Conservation (phyloP, 2,888 invertebrate species). For the Leucania comma region DNA sequence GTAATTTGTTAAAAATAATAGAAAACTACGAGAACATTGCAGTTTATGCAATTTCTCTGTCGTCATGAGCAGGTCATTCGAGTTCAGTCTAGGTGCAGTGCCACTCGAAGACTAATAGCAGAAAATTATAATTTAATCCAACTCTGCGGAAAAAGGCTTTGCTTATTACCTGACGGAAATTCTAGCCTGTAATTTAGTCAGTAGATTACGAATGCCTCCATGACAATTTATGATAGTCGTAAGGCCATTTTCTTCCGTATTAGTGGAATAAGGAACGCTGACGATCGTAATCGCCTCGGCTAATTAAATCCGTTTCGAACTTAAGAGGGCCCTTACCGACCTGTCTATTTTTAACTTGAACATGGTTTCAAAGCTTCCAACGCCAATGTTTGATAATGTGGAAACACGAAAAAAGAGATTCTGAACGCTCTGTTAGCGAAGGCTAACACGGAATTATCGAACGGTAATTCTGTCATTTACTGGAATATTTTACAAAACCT, state of each 20-base stretch:
- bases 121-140: constrained; percentile 52
- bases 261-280: constrained; percentile 25
- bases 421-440: no score
- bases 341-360: no score
- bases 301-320: constrained; percentile 44
- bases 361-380: no score
- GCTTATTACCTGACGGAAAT: constrained; percentile 45
- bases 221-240: constrained; percentile 48
- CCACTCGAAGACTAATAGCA: constrained; percentile 33
- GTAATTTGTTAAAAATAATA: constrained; percentile 24
- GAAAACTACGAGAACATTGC: background rate
- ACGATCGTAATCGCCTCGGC: constrained; percentile 35
- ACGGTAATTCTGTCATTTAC: no score
- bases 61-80: constrained; percentile 15
- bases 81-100: constrained; percentile 13
- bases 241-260: constrained; percentile 57
- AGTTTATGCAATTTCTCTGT: constrained; percentile 27
- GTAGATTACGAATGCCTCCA: constrained; percentile 31
- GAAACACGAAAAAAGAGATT: no score
- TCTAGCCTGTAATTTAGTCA: constrained; percentile 50
- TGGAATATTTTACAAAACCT: no score
- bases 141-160: constrained; percentile 31
- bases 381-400: no score
- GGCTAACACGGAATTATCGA: no score
- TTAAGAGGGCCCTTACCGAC: background rate